Evolutionary conservation across 2,113 vertebrate species (phyloP).

Genomic region (Festucalex cinctus): DNA sequence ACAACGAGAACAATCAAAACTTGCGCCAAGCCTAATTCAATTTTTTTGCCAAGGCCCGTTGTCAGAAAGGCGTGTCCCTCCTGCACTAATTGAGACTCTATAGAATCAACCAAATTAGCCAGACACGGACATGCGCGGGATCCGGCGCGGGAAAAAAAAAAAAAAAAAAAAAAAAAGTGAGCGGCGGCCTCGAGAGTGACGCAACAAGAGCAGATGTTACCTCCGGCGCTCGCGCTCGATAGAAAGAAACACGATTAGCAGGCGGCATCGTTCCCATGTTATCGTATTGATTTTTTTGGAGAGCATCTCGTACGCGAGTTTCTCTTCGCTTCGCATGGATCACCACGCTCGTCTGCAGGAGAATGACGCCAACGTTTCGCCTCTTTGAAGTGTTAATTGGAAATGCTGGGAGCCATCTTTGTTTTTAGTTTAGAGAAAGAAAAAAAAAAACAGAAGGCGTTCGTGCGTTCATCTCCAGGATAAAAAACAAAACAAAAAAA

Average conservation of each 20-base stretch:
- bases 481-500: slow-evolving; percentile 38
- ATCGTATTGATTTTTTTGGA: neutral
- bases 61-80: slow-evolving; percentile 29
- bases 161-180: neutral
- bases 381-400: slow-evolving; percentile 73
- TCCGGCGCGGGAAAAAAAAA: slow-evolving; percentile 10
- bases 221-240: neutral
- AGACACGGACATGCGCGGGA: slow-evolving; percentile 15
- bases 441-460: neutral
- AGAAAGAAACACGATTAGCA: neutral
- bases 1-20: neutral
- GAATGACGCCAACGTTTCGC: slow-evolving; percentile 33
- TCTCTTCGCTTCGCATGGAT: slow-evolving; percentile 47
- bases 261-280: neutral
- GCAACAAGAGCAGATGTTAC: neutral
- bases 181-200: neutral
- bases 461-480: slow-evolving; percentile 10
- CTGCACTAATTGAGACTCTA: slow-evolving; percentile 46
- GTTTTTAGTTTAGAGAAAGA: slow-evolving; percentile 41
- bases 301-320: neutral
- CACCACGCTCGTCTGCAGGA: slow-evolving; percentile 47
- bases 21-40: neutral
- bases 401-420: slow-evolving; percentile 62
- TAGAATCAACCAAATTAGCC: slow-evolving; percentile 44
- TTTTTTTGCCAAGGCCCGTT: neutral